Base-by-base conservation (phyloP, 2,888 invertebrate species). In the Tetheella fluctuosa region DNA sequence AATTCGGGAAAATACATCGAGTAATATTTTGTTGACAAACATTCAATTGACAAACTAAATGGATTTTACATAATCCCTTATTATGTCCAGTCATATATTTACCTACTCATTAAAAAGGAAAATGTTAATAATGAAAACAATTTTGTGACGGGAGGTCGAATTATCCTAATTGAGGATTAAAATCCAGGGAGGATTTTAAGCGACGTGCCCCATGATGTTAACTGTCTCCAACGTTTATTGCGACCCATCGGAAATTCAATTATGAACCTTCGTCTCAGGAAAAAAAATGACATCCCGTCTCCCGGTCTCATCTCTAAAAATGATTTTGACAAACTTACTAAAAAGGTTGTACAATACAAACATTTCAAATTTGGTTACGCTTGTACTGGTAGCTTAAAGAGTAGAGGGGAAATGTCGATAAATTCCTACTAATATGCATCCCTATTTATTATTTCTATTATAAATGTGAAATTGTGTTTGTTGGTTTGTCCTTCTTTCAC, bases 231-330 rank as follows among this genome's bases (percentile, higher is more conserved):
- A 67, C 78, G 76, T 80, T 85, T 86, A 86, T 84, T 81, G 79
- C 73, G 77, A 77, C 77, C 84, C 85, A 76, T 80, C 74, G 76
- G 74, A 80, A 87, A 88, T 88, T 88, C 80, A 86, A 89, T 88
- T 88, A 88, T 78, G 76, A 73, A 76, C 85, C 81, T 80, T 81
- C 77, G 72, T 77, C 75, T 73, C 60, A 55, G 60, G 69, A 69
- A 66, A 64, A 64, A 80, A 81, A 75, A 76, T 62, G 65, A 61
- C 65, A 68, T 61, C 60, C 65, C 62, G 59, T 58, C 67, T n/a
- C 67, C 65, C 59, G 65, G 66, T 69, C 70, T 70, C 67, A 59
- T 66, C 64, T 68, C 70, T 69, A 70, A 74, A 69, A 71, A 73
- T 74, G 69, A 71, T 70, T 64, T 71, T 64, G 61, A 64, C 67